Percentiles rank a stretch among this genome's conserved stretches.
Conservation (phyloP, 2,888 invertebrate species). For the Drosophila nigricruria region DNA sequence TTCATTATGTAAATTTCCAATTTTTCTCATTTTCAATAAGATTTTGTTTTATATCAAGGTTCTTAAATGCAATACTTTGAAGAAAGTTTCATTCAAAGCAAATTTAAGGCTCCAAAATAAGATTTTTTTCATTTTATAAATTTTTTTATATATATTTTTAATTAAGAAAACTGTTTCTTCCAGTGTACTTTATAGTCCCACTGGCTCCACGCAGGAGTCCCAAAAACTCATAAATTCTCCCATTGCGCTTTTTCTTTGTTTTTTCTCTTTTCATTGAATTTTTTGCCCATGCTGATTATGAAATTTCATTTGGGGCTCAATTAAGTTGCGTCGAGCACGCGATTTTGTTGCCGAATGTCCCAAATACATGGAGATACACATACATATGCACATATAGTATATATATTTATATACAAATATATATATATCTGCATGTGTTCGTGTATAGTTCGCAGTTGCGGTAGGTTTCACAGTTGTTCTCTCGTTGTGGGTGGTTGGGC, state of each 20-base stretch:
- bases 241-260: conserved; percentile 36
- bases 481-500: conserved; percentile 1
- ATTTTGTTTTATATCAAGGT: background rate
- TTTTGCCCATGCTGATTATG: conserved; percentile 66
- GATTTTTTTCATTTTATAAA: too few relatives aligned
- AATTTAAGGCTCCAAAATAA: too few relatives aligned
- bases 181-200: conserved; percentile 37
- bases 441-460: conserved; percentile 31
- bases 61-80: too few relatives aligned
- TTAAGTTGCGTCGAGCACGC: conserved; percentile 72
- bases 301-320: conserved; percentile 74
- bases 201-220: conserved; percentile 50
- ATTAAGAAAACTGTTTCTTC: background rate
- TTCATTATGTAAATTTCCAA: too few relatives aligned
- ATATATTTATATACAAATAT: conserved; percentile 10
- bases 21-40: too few relatives aligned
- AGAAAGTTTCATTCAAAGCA: too few relatives aligned
- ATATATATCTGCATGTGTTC: conserved; percentile 6
- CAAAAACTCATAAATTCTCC: conserved; percentile 47
- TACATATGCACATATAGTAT: conserved; percentile 9
- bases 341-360: conserved; percentile 57
- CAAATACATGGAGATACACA: conserved; percentile 50
- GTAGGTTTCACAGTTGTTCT: conserved; percentile 46
- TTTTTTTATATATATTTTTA: too few relatives aligned
- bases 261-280: conserved; percentile 23